Evolutionary conservation across 2,888 invertebrate species (phyloP), one percentile per base, ranked within the genome.

Genomic region (Orthonevra nobilis): DNA sequence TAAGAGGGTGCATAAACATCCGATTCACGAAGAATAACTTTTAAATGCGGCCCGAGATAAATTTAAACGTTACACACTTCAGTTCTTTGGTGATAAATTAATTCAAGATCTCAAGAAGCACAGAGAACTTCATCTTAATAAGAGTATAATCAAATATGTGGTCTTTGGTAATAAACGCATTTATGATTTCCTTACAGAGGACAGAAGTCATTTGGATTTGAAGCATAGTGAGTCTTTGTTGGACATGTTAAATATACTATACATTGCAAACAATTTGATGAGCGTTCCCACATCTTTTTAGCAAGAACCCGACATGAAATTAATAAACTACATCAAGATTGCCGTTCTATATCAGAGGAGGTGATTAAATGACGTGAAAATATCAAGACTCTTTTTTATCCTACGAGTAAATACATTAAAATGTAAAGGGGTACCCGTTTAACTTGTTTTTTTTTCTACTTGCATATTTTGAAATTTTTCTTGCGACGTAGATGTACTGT

Each of bases 61-160:
- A 34, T 70, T 70, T 6, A 52, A 28, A n/a, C 42, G 28, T 3
- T 50, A 70, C 12, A 70, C 69, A 3, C 58, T 50, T 9, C 32
- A 69, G 1, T 70, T 61, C 12, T 61, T 52, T 3, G 30, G 14
- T 7, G 36, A 69, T 10, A n/a, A 19, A 1, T 14, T 70, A 2
- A 10, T 61, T 9, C 14, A 52, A 10, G 69, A 70, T 36, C 7
- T 70, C 0, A 28, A 52, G 7, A 26, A 54, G 1, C 42, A 50
- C 0, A 70, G 15, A 34, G 12, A 42, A 6, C 3, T 20, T 26
- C 44, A 52, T 3, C 4, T 44, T 2, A 28, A 44, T 10, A 52
- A 44, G 10, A 36, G 69, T 61, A 50, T 32, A 38, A n/a, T 6
- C 10, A 0, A 0, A 0, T 3, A 17, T 12, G n/a, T 23, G 12